Evolutionary conservation across 2,888 invertebrate species (phyloP).

Genomic region (Aquatica leii): DNA sequence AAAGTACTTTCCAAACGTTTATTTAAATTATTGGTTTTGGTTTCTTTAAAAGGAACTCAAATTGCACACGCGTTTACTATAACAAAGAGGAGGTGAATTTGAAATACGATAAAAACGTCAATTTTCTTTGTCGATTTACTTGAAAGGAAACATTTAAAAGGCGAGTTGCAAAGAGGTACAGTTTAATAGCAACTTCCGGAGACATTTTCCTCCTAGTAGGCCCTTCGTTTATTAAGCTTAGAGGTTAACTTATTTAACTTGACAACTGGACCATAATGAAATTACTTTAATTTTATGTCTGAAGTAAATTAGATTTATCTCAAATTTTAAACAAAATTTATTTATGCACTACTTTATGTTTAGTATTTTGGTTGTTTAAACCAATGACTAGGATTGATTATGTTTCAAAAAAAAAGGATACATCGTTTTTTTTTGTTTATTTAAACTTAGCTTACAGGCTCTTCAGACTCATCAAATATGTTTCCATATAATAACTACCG

Average conservation of each 20-base stretch:
- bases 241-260: slow-evolving; percentile 35
- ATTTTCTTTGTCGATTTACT: slow-evolving; percentile 25
- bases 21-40: slow-evolving; percentile 3
- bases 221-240: slow-evolving; percentile 32
- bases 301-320: slow-evolving; percentile 24
- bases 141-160: slow-evolving; percentile 32
- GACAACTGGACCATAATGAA: slow-evolving; percentile 34
- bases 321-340: slow-evolving; percentile 29
- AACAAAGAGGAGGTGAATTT: neutral
- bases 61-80: no score
- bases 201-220: slow-evolving; percentile 28
- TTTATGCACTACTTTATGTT: slow-evolving; percentile 23
- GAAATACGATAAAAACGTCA: neutral
- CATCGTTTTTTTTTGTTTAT: no score
- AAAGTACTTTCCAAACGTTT: slow-evolving; percentile 5
- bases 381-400: no score
- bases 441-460: no score
- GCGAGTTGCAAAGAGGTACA: slow-evolving; percentile 18
- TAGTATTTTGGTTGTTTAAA: no score
- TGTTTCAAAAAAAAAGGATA: no score
- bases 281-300: slow-evolving; percentile 31
- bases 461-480: no score
- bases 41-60: no score
- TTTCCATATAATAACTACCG: no score
- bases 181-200: slow-evolving; percentile 34